These are phyloP conservation scores for Molorchus minor DNA, from an alignment of 2,888 invertebrate species.

Conservation along the genomic window DNA sequence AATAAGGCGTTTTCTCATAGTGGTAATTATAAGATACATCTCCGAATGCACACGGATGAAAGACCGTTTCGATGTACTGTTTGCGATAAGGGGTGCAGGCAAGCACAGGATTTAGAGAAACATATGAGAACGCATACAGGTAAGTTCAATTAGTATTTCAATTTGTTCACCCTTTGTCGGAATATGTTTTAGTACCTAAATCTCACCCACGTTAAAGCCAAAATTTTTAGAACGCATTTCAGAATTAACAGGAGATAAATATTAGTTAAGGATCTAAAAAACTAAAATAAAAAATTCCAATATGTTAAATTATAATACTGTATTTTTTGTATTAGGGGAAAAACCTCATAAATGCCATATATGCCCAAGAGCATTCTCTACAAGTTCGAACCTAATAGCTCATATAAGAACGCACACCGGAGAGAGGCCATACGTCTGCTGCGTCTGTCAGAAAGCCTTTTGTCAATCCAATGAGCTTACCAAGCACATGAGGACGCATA, in stretches of 20 bases:
- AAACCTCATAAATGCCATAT: conserved; percentile 62
- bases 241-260: too few relatives aligned
- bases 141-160: conserved; percentile 32
- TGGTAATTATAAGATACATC: conserved; percentile 62
- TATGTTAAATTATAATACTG: conserved; percentile 35
- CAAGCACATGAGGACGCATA: conserved; percentile 63
- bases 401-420: conserved; percentile 63
- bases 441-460: conserved; percentile 63
- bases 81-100: conserved; percentile 62
- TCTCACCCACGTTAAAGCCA: too few relatives aligned
- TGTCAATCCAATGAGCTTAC: conserved; percentile 63
- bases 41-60: conserved; percentile 61
- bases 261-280: too few relatives aligned
- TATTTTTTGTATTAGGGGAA: too few relatives aligned
- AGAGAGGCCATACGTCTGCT: conserved; percentile 62
- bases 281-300: too few relatives aligned
- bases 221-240: too few relatives aligned
- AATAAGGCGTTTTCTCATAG: conserved; percentile 62
- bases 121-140: conserved; percentile 64
- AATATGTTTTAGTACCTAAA: too few relatives aligned
- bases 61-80: conserved; percentile 62
- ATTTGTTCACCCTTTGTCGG: too few relatives aligned
- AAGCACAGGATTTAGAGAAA: conserved; percentile 63
- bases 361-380: conserved; percentile 63
- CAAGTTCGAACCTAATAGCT: conserved; percentile 63